Evolutionary conservation across 2,113 vertebrate species (phyloP).

Genomic region (Anthoscopus minutus): DNA sequence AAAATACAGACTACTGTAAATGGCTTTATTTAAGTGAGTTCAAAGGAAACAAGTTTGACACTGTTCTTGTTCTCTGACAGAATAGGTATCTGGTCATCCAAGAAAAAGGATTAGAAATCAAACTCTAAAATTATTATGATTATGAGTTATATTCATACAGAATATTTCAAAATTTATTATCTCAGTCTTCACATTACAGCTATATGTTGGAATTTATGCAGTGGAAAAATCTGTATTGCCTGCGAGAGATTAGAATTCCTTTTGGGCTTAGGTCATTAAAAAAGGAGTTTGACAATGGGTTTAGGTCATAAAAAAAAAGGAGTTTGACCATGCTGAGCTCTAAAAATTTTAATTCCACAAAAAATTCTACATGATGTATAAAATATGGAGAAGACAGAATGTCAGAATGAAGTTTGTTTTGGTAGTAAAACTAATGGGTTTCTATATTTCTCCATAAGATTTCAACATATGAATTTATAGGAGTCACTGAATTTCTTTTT

Average conservation of each 20-base stretch:
- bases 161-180: not conserved
- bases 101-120: not conserved
- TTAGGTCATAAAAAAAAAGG: not conserved
- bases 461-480: not conserved
- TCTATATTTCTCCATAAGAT: not conserved
- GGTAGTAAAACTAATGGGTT: not conserved
- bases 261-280: not conserved
- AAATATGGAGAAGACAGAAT: not conserved
- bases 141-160: not conserved
- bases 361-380: not conserved
- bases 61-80: not conserved
- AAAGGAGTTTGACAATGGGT: not conserved
- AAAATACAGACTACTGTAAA: not conserved
- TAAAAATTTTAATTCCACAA: not conserved
- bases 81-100: not conserved
- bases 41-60: not conserved
- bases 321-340: not conserved
- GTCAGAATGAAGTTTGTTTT: not conserved
- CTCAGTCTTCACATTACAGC: not conserved
- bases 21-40: not conserved
- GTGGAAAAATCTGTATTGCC: not conserved
- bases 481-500: not conserved
- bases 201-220: not conserved
- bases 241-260: not conserved
- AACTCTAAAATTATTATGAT: not conserved